These are phyloP conservation scores for Ypsolopha sequella DNA, from an alignment of 2,888 invertebrate species.

Conservation along the genomic window DNA sequence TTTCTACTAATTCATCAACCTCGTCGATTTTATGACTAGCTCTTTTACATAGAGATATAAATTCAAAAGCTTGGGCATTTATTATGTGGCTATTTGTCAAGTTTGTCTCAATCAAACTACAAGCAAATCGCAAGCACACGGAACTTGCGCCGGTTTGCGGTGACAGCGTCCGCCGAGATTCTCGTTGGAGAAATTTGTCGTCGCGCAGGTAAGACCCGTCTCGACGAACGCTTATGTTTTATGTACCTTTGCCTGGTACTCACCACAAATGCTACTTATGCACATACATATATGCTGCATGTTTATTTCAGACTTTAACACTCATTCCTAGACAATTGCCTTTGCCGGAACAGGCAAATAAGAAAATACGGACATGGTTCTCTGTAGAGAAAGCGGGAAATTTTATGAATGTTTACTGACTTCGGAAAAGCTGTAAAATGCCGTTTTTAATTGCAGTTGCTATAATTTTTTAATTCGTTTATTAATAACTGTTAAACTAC, in stretches of 20 bases:
- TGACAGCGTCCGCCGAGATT: constrained; percentile 38
- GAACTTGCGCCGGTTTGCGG: constrained; percentile 19
- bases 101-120: neutral
- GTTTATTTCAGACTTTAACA: too few species aligned
- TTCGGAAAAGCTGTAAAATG: neutral
- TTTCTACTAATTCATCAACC: too few species aligned
- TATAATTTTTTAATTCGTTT: too few species aligned
- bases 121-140: neutral
- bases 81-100: constrained; percentile 6
- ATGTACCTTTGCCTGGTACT: constrained; percentile 32
- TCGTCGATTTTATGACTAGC: too few species aligned
- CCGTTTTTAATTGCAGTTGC: neutral
- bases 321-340: neutral
- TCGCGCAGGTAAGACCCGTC: constrained; percentile 23
- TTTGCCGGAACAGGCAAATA: neutral
- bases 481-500: too few species aligned
- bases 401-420: neutral
- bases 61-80: too few species aligned
- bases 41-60: too few species aligned
- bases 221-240: constrained; percentile 34
- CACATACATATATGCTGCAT: constrained; percentile 2
- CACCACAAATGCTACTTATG: constrained; percentile 1
- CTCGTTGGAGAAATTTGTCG: constrained; percentile 52
- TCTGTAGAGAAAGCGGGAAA: constrained; percentile 19
- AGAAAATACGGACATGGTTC: neutral